A percentile compares a stretch with the other conserved stretches of the same genome.
Evolutionary conservation across 2,113 vertebrate species (phyloP).

Genomic region (Triplophysa dalaica): DNA sequence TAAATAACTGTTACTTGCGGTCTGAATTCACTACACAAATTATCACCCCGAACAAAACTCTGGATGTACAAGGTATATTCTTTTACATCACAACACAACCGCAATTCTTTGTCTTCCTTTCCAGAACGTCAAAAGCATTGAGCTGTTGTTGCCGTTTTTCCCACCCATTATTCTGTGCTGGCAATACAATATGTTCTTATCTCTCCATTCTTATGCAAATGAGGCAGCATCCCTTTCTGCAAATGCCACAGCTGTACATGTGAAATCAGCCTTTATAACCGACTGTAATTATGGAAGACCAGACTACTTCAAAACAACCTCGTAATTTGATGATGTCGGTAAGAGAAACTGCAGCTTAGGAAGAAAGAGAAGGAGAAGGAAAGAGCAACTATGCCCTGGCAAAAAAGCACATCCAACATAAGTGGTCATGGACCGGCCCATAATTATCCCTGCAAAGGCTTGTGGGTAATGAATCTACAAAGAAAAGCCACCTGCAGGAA

Average conservation of each 20-base stretch:
- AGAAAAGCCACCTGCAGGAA: constrained; percentile 49
- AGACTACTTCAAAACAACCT: constrained; percentile 59
- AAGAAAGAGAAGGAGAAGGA: no score
- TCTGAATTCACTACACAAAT: background rate
- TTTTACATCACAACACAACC: constrained; percentile 20
- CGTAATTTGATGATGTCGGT: constrained; percentile 50
- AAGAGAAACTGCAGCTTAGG: constrained; percentile 21
- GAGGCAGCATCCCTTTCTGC: constrained; percentile 48
- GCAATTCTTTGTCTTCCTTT: background rate
- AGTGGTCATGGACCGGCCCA: constrained; percentile 45
- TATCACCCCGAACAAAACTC: background rate
- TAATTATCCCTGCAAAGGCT: constrained; percentile 52
- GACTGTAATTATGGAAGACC: constrained; percentile 58
- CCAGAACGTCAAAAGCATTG: constrained; percentile 5
- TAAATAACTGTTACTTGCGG: no score
- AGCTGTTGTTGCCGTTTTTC: constrained; percentile 43
- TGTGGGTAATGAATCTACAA: constrained; percentile 40
- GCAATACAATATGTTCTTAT: constrained; percentile 59
- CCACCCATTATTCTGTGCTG: constrained; percentile 35
- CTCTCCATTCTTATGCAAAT: constrained; percentile 62
- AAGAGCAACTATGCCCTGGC: constrained; percentile 4
- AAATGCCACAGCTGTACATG: constrained; percentile 58
- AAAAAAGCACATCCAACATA: constrained; percentile 43
- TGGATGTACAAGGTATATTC: background rate
- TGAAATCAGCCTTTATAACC: constrained; percentile 59